Conservation (phyloP, 2,113 vertebrate species). For the Triplophysa tibetana region DNA sequence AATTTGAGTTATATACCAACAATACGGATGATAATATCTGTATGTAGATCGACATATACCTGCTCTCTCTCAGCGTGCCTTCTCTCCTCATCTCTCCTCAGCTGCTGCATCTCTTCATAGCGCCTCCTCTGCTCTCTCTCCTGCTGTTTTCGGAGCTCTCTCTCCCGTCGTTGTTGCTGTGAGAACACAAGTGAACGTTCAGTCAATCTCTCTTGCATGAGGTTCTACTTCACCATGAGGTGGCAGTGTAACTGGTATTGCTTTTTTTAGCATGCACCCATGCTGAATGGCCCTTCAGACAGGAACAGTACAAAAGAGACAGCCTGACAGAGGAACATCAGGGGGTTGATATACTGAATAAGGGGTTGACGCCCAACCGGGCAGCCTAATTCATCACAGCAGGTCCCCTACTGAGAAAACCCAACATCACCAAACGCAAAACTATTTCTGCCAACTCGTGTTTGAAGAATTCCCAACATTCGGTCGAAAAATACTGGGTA, state of each 20-base stretch:
- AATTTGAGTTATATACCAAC: too few species aligned
- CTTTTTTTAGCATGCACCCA: neutral
- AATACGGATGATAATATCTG: too few species aligned
- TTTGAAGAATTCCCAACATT: slow-evolving; percentile 6
- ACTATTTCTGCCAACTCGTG: neutral
- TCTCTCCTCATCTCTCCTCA: slow-evolving; percentile 92
- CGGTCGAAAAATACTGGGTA: slow-evolving; percentile 12
- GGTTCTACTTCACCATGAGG: slow-evolving; percentile 15
- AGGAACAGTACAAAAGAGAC: neutral
- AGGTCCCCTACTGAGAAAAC: slow-evolving; percentile 11
- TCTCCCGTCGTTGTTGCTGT: slow-evolving; percentile 93
- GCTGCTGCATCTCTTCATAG: slow-evolving; percentile 91
- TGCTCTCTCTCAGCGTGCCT: slow-evolving; percentile 93
- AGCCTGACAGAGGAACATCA: slow-evolving; percentile 10
- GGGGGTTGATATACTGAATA: slow-evolving; percentile 26
- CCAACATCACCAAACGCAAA: slow-evolving; percentile 11
- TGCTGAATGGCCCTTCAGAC: slow-evolving; percentile 19
- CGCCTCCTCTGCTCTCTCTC: slow-evolving; percentile 93
- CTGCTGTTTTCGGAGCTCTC: slow-evolving; percentile 95
- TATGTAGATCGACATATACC: slow-evolving; percentile 66
- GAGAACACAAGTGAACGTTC: neutral
- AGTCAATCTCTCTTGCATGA: neutral
- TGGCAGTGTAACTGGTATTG: slow-evolving; percentile 10
- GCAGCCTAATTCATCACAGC: slow-evolving; percentile 27
- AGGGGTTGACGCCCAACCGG: slow-evolving; percentile 20